A percentile compares a stretch with the other conserved stretches of the same genome.
phyloP scores from a whole-genome alignment of 2,888 invertebrate genomes.

The Drosophila niveifrons region DNA sequence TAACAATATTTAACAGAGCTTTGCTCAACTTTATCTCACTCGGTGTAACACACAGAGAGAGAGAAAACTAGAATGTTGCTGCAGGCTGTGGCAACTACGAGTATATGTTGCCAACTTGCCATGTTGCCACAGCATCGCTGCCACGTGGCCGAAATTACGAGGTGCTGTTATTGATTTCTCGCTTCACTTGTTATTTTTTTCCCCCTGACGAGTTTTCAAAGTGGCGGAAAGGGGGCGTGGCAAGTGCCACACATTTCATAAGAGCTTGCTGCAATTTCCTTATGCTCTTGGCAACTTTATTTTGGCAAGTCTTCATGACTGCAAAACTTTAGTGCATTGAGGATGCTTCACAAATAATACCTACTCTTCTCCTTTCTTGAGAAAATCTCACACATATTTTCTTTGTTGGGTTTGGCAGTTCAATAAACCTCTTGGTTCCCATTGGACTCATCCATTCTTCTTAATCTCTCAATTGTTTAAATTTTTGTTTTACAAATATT shows the following conservation, averaged over 20 bases:
- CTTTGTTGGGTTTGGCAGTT: neutral
- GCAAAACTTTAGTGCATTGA: neutral
- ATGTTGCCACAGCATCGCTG: slow-evolving; percentile 38
- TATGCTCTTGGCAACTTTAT: neutral
- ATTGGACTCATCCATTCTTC: neutral
- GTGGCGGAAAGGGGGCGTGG: neutral
- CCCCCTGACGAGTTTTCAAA: neutral
- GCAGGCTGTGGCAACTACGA: slow-evolving; percentile 5
- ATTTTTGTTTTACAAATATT: slow-evolving; percentile 12
- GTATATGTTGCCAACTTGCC: slow-evolving; percentile 25
- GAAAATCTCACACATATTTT: neutral
- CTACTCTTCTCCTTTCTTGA: too few species aligned
- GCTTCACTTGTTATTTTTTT: slow-evolving; percentile 3
- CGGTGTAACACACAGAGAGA: neutral
- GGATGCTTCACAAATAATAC: neutral
- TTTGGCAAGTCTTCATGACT: neutral
- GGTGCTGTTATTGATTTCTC: slow-evolving; percentile 45
- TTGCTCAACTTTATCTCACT: slow-evolving; percentile 30
- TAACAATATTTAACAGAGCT: slow-evolving; percentile 26
- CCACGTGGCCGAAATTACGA: slow-evolving; percentile 18
- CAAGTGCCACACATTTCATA: neutral
- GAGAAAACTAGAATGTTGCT: slow-evolving; percentile 29
- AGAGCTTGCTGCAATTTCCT: neutral
- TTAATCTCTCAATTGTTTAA: slow-evolving; percentile 10
- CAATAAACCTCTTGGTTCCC: neutral